These are phyloP conservation scores for Xiphias gladius DNA, from an alignment of 2,113 vertebrate genomes.

Conservation along the genomic window DNA sequence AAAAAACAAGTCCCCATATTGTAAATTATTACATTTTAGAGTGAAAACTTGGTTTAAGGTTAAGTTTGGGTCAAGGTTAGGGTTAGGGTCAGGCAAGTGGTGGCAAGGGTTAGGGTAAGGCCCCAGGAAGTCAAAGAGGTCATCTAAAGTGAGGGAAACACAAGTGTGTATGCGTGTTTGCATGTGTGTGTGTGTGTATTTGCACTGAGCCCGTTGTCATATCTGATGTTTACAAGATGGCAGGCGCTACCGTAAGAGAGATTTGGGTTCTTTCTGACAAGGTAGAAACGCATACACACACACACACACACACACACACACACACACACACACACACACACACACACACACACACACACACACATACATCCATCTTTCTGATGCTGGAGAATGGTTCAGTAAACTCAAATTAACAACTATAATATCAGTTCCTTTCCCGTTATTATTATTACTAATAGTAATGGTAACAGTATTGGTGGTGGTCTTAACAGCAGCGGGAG, in stretches of 20 bases:
- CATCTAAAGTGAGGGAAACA: no score
- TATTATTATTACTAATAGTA: not conserved
- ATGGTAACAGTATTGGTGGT: not conserved
- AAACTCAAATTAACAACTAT: not conserved
- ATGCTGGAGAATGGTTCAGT: not conserved
- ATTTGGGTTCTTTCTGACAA: not conserved
- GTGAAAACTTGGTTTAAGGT: no score
- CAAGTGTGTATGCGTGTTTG: not conserved
- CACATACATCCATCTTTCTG: no score
- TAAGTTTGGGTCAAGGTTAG: no score
- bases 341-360: not conserved
- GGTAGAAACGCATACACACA: not conserved
- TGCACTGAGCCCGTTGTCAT: not conserved
- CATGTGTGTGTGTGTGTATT: not conserved
- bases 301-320: not conserved
- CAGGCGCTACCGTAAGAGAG: not conserved
- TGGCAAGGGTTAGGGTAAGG: no score
- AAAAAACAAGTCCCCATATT: no score
- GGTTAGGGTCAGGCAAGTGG: no score
- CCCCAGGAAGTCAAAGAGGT: no score
- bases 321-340: not conserved
- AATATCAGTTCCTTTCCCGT: not conserved
- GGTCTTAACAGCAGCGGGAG: not conserved
- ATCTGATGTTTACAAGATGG: constrained; percentile 1
- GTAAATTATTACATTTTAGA: no score